Evolutionary conservation across 1,140 invertebrate species (phyloP).

Genomic region (Megalonaias nervosa): DNA sequence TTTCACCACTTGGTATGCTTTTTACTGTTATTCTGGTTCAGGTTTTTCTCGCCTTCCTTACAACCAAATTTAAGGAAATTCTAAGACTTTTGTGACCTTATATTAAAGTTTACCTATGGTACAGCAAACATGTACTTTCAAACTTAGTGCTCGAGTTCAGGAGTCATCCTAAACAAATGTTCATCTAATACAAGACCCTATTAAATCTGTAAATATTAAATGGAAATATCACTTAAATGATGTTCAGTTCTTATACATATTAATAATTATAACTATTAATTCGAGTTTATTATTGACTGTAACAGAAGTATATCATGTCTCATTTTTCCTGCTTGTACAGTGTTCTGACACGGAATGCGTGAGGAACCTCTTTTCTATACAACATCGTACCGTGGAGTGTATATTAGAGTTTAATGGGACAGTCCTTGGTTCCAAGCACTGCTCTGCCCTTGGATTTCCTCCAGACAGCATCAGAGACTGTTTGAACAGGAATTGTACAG

Average conservation of each 20-base stretch:
- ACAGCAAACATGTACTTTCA: too few relatives aligned
- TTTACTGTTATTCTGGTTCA: too few relatives aligned
- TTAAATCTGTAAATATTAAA: background rate
- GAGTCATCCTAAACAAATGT: background rate
- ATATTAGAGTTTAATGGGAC: conserved; percentile 27
- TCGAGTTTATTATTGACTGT: background rate
- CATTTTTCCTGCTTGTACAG: conserved; percentile 7
- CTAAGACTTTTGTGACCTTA: too few relatives aligned
- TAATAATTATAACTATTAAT: background rate
- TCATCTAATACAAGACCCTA: background rate
- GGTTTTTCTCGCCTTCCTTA: too few relatives aligned
- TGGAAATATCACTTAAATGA: background rate
- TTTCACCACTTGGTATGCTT: too few relatives aligned
- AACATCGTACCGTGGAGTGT: conserved; percentile 25
- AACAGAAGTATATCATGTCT: background rate
- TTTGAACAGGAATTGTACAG: conserved; percentile 22
- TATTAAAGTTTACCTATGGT: too few relatives aligned
- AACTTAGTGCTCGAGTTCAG: too few relatives aligned
- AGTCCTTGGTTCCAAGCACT: conserved; percentile 9
- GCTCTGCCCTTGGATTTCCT: conserved; percentile 25
- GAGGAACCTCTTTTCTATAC: conserved; percentile 12
- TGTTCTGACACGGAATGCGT: conserved; percentile 22
- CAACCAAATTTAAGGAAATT: too few relatives aligned
- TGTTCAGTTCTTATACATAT: background rate
- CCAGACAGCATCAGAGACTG: conserved; percentile 28